Evolutionary conservation across 2,888 invertebrate species (phyloP).

Genomic region (Nymphalis polychloros): DNA sequence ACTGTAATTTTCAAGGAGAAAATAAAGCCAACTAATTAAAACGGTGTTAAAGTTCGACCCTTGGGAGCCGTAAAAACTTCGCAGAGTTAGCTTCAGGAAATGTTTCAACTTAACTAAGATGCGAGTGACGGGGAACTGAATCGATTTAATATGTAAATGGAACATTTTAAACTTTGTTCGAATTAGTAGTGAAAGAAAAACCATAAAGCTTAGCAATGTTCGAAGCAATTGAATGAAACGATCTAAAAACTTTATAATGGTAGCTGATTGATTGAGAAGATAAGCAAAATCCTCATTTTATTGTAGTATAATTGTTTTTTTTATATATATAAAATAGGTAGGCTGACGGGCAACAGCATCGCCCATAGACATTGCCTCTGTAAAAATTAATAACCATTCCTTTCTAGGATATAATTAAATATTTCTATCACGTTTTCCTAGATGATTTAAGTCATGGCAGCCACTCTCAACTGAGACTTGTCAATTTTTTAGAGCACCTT

Average conservation of each 20-base stretch:
- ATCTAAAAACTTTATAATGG: neutral
- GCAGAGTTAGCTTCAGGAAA: constrained; percentile 27
- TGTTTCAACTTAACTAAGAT: constrained; percentile 36
- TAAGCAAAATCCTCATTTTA: neutral
- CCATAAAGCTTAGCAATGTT: constrained; percentile 10
- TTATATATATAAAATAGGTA: too few species aligned
- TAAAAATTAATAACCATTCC: too few species aligned
- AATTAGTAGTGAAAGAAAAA: constrained; percentile 21
- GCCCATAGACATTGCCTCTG: too few species aligned
- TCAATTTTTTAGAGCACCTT: too few species aligned
- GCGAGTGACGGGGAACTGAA: constrained; percentile 27
- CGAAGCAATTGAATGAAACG: constrained; percentile 17
- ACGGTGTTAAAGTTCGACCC: constrained; percentile 41
- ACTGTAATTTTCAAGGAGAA: constrained; percentile 39
- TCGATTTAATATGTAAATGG: constrained; percentile 35
- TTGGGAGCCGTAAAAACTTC: constrained; percentile 44
- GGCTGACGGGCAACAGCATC: too few species aligned
- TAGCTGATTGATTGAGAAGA: neutral
- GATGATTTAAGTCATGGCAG: too few species aligned
- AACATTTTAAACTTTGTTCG: constrained; percentile 22
- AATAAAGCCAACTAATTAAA: constrained; percentile 45
- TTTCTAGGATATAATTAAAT: too few species aligned
- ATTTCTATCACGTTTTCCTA: too few species aligned
- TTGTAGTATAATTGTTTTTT: too few species aligned
- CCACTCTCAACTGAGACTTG: too few species aligned